A percentile compares a stretch with the other conserved stretches of the same genome.
These are phyloP conservation scores for Acrobasis consociella DNA, from an alignment of 2,888 invertebrate genomes.

Conservation along the genomic window DNA sequence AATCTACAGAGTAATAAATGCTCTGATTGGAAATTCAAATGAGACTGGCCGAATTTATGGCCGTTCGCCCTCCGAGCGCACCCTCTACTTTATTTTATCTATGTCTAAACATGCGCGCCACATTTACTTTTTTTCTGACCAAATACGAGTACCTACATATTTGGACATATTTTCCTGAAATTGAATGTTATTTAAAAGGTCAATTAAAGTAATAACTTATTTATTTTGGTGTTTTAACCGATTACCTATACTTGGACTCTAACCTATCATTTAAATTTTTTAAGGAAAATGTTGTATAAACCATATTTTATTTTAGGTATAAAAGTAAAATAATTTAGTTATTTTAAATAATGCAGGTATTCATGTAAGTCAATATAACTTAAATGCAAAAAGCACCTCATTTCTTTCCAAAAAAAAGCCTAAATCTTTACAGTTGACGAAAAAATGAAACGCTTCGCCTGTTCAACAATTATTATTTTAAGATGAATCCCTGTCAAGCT, in stretches of 20 bases:
- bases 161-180: background rate
- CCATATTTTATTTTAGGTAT: no score
- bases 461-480: constrained; percentile 73
- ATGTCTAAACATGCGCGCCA: constrained; percentile 27
- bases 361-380: background rate
- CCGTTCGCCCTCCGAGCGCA: constrained; percentile 49
- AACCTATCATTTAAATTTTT: no score
- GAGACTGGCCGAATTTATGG: constrained; percentile 74
- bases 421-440: background rate
- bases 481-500: constrained; percentile 76
- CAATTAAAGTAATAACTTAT: no score
- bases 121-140: background rate
- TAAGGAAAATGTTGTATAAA: no score
- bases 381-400: background rate
- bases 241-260: no score
- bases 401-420: background rate
- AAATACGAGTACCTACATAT: background rate
- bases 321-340: no score
- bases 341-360: no score
- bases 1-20: constrained; percentile 55
- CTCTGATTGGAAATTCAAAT: constrained; percentile 80
- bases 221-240: no score
- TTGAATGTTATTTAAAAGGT: background rate
- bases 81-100: constrained; percentile 54
- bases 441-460: constrained; percentile 41